Conservation (phyloP, 2,113 vertebrate species). For the Cynocephalus volans region DNA sequence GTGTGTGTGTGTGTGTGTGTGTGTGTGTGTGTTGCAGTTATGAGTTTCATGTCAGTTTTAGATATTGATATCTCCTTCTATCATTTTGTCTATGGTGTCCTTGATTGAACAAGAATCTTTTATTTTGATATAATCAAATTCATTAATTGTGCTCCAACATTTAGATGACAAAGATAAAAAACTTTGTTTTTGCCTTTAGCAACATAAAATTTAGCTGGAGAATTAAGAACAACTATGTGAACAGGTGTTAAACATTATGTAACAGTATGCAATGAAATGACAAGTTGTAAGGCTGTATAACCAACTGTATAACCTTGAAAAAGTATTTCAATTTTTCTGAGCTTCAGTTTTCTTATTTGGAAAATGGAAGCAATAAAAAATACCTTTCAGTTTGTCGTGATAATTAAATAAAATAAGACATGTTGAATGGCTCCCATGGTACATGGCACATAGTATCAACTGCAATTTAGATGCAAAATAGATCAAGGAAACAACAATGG, state of each 20-base stretch:
- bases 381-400: constrained; percentile 32
- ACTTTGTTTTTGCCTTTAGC: background rate
- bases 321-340: constrained; percentile 47
- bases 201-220: constrained; percentile 47
- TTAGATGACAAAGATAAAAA: constrained; percentile 39
- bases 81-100: background rate
- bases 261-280: constrained; percentile 10
- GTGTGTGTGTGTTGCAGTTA: background rate
- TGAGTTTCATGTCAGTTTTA: background rate
- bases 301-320: background rate
- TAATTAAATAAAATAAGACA: constrained; percentile 39
- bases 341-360: constrained; percentile 37
- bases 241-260: background rate
- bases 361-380: constrained; percentile 35
- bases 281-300: constrained; percentile 12
- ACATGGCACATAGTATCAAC: background rate
- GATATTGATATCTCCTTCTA: constrained; percentile 5
- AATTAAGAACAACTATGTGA: constrained; percentile 31
- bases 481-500: constrained; percentile 48
- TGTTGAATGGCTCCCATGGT: background rate
- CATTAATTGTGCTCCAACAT: background rate
- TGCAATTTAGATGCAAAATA: constrained; percentile 34
- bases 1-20: background rate
- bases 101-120: constrained; percentile 16
- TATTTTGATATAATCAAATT: constrained; percentile 16